Evolutionary conservation across 2,113 vertebrate genomes (phyloP).

Genomic region (Addax nasomaculatus): DNA sequence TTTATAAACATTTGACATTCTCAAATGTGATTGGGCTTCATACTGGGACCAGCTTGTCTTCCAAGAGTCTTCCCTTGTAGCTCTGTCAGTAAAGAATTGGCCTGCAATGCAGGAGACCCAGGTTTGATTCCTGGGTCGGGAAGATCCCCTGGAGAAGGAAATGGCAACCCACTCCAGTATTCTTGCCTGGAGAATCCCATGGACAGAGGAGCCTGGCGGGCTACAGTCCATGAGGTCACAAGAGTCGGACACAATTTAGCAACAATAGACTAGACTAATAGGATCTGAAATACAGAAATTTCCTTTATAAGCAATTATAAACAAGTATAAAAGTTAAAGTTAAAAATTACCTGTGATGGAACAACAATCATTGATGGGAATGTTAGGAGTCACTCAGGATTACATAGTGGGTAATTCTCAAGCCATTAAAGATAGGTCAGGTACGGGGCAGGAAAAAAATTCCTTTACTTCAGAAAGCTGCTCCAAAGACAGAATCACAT

Average conservation of each 20-base stretch:
- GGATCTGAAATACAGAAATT: not conserved
- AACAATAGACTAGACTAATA: not conserved
- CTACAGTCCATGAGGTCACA: not conserved
- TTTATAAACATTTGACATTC: not conserved
- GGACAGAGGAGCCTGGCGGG: not conserved
- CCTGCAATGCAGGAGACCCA: not conserved
- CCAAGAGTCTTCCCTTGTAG: not conserved
- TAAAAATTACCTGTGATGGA: not conserved
- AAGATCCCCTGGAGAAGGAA: not conserved
- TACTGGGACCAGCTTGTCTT: not conserved
- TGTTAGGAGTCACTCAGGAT: not conserved
- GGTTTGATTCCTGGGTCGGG: accelerated
- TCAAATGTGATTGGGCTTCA: not conserved
- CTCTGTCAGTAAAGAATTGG: not conserved
- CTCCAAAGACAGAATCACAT: not conserved
- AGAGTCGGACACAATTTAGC: not conserved
- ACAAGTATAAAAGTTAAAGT: not conserved
- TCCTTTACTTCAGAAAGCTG: not conserved
- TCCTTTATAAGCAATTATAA: not conserved
- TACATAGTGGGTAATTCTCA: not conserved
- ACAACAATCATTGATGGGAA: not conserved
- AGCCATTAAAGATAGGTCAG: not conserved
- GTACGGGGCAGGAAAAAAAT: not conserved
- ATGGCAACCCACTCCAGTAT: not conserved
- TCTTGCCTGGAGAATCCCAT: not conserved